Base-by-base conservation (phyloP, 2,113 vertebrate species). In the Rhabdornis inornatus region DNA sequence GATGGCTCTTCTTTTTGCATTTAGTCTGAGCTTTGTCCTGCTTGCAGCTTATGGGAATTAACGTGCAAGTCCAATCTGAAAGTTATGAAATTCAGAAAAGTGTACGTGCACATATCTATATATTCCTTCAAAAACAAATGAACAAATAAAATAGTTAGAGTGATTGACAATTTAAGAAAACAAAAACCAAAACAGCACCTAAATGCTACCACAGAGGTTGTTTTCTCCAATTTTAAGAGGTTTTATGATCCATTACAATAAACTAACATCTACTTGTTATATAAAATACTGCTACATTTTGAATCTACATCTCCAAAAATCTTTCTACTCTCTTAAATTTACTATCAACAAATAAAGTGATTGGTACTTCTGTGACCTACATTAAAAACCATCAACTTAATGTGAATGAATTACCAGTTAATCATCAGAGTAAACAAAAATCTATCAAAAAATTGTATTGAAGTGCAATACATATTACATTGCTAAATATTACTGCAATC, bases 361-460 rank as follows among this genome's bases (percentile, higher is more conserved):
- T 77, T 95, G 83, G n/a, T 72, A 90, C 72, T 92, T 87, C 63
- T 66, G 27, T 93, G 66, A 95, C 78, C 89, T 93, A 90, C 82
- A 92, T 94, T 89, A 94, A 96, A 92, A 92, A 19, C 15, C 88
- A 47, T 20, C 59, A 83, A 86, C 30, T 66, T 96, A 95, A 93
- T 87, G 63, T 28, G 33, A 96, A 91, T 0, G 2, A 92, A 91
- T 94, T 96, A 94, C 53, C 50, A 96, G 49, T 95, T 96, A 96
- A 96, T 95, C 85, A 97, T 89, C 42, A 91, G 35, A 82, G 86
- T 96, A 96, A 97, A 96, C 37, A 94, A 93, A 97, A 96, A 90
- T 68, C 49, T 60, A 96, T 91, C 92, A 94, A 94, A 96, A 93
- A 91, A 53, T 33, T 92, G 20, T 83, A 95, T 8, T 93, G 53